Base-by-base conservation (phyloP, 2,888 invertebrate genomes). In the Apamea epomidion region DNA sequence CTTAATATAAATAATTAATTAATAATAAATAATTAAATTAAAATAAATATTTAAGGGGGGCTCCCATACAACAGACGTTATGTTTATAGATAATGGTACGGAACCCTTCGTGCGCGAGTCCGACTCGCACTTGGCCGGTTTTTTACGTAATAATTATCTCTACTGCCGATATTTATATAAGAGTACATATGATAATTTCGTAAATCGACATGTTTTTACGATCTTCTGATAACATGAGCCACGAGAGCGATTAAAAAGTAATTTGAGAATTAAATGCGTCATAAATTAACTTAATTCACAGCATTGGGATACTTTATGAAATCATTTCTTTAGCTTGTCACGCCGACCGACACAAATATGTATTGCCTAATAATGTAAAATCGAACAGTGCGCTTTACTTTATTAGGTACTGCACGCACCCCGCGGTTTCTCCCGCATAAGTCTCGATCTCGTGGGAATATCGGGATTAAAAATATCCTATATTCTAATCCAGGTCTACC, bases 181-280 rank as follows among this genome's bases (percentile, higher is more conserved):
- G 32, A 18, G 16, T 4, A 6, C 7, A 18, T 21, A 51, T 18
- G 54, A 69, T 60, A 54, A 42, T 60, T 67, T 29, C 32, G 21
- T 14, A 58, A 25, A 58, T 72, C 5, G 25, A 74, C 45, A 60
- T 54, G 25, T 72, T 65, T 72, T 62, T 67, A 67, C 25, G 25
- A 60, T 74, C 51, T 65, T 18, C 29, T 60, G 80, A 72, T 72
- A 84, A 80, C 18, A n/a, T 32, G 14, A 64, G 29, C 48, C 42
- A 51, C 51, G 51, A 45, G 10, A 25, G 29, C 25, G 48, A 79
- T 81, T 79, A 70, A 70, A 51, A 81, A 29, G 3, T 37, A 8
- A 58, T 86, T 75, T 21, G 42, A 16, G 29, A 37, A 70, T 69
- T 45, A 62, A 62, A 71, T 81, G 58, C 29, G 51, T 45, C 54